Base-by-base conservation (phyloP, 2,888 invertebrate species). In the Hydropsyche betteni region DNA sequence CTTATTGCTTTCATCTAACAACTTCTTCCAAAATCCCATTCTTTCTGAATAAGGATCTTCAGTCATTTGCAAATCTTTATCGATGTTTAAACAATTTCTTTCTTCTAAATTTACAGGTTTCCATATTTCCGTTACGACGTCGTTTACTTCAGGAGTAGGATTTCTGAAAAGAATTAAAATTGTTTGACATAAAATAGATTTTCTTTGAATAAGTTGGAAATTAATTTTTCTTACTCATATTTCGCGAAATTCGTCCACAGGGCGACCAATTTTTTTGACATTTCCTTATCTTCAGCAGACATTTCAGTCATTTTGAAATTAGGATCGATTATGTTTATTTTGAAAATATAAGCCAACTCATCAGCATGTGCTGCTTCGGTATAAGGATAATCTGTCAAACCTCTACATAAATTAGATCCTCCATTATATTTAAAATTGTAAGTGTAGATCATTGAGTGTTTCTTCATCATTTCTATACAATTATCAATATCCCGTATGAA, bases 181-280 rank as follows among this genome's bases (percentile, higher is more conserved):
- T 1, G 3, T 14, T 55, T 12, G n/a, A 74, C 2, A 36, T 44
- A 38, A 44, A 69, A n/a, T 44, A 33, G 16, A 16, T 6, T 8
- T 12, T 58, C 34, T 36, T 12, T 61, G 70, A 5, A 33, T 64
- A n/a, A 44, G 44, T 8, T 16, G 7, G 12, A 76, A 52, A 36
- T 16, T 34, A 52, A 16, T 53, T 58, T 68, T 64, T 51, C 78
- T 74, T 55, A 80, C 80, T 76, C 74, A 52, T 72, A 77, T 78
- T 80, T 80, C 10, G 80, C 80, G 73, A 80, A 80, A 70, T 80
- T 80, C 6, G 80, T 79, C 80, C 80, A 80, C 76, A 80, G 69
- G 55, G 68, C 79, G 0, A 78, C 52, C 70, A 80, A 77, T 69
- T 78, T 51, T n/a, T 78, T 51, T 14, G 74, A 69, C 6, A 44